Percentiles rank a stretch among this genome's conserved stretches.
Evolutionary conservation across 64 coral and sea anemone genomes (phyloP).

Genomic region (Orbicella faveolata): DNA sequence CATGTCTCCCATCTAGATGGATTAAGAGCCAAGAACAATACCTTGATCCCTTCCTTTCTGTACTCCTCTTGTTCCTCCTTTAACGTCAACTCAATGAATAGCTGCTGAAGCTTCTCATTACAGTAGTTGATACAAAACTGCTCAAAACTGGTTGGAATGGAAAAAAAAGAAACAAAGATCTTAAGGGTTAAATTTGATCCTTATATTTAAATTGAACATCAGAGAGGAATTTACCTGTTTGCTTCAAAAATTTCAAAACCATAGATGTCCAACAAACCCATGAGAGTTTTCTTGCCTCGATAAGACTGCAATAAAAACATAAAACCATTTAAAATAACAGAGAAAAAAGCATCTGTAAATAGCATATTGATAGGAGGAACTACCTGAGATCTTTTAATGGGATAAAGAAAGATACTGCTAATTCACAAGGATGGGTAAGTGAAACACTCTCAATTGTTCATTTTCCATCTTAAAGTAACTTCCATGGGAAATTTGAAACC

Average conservation of each 20-base stretch:
- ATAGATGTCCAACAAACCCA: conserved; percentile 97
- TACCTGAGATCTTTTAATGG: too few relatives aligned
- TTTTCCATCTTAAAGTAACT: too few relatives aligned
- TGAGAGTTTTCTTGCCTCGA: conserved; percentile 66
- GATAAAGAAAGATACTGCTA: too few relatives aligned
- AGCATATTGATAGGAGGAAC: too few relatives aligned
- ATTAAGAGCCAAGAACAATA: not conserved
- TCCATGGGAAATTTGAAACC: too few relatives aligned
- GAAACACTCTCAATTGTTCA: too few relatives aligned
- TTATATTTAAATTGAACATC: not conserved
- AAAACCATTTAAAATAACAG: not conserved
- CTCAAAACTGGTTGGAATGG: conserved; percentile 69
- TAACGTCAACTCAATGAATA: conserved; percentile 91
- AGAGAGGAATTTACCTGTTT: conserved; percentile 67
- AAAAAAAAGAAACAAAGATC: not conserved
- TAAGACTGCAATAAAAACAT: conserved; percentile 50
- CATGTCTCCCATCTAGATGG: too few relatives aligned
- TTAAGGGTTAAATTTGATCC: not conserved
- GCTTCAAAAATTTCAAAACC: conserved; percentile 97
- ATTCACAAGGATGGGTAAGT: too few relatives aligned
- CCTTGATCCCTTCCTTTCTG: conserved; percentile 87
- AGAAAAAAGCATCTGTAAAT: too few relatives aligned
- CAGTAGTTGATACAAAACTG: conserved; percentile 98
- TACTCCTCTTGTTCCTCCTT: conserved; percentile 94
- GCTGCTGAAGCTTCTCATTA: conserved; percentile 94